phyloP scores from a whole-genome alignment of 2,888 invertebrate genomes.

The Acleris cristana region DNA sequence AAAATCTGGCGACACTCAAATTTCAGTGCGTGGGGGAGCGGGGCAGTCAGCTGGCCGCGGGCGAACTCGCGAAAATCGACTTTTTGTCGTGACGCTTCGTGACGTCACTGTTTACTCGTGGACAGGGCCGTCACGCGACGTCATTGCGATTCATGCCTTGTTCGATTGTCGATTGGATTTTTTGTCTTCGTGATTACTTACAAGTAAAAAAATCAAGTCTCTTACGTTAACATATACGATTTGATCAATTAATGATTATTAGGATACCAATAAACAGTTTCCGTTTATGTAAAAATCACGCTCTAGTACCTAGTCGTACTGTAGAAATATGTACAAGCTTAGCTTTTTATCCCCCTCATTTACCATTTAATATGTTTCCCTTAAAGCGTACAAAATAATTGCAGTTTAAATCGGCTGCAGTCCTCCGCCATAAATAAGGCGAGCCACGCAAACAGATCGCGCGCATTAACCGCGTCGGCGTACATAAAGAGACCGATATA shows the following conservation, averaged over 20 bases:
- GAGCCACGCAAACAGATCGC: conserved; percentile 81
- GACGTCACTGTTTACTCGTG: conserved; percentile 83
- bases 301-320: not conserved
- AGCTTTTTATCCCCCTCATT: conserved; percentile 54
- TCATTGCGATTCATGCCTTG: conserved; percentile 41
- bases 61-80: conserved; percentile 83
- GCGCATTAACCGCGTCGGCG: conserved; percentile 83
- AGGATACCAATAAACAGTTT: no score
- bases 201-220: not conserved
- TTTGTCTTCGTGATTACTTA: not conserved
- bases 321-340: not conserved
- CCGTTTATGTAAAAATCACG: not conserved
- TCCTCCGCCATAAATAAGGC: conserved; percentile 79
- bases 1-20: conserved; percentile 77
- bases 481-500: conserved; percentile 83
- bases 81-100: conserved; percentile 83
- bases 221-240: not conserved
- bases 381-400: conserved; percentile 75
- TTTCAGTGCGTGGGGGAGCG: conserved; percentile 66
- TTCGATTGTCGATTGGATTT: conserved; percentile 20
- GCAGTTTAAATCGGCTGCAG: conserved; percentile 80
- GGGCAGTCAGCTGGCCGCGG: conserved; percentile 81
- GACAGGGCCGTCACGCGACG: conserved; percentile 61
- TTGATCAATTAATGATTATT: no score
- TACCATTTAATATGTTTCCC: conserved; percentile 74